Percentiles rank a stretch among this genome's conserved stretches.
These are phyloP conservation scores for Mola mola DNA, from an alignment of 2,113 vertebrate genomes.

Conservation along the genomic window DNA sequence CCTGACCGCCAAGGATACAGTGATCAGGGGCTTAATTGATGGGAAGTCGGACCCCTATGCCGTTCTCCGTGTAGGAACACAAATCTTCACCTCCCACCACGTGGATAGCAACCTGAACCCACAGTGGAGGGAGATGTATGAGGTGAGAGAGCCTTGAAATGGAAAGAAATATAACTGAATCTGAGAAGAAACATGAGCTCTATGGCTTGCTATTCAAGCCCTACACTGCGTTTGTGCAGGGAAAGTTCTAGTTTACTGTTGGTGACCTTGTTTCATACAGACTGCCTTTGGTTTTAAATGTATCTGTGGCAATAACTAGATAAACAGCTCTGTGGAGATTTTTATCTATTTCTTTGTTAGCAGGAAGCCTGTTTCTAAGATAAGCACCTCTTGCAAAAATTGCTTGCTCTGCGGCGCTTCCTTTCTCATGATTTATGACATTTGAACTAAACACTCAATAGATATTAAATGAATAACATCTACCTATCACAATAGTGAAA, in stretches of 20 bases:
- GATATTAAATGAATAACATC: not conserved
- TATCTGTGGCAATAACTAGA: not conserved
- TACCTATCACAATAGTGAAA: constrained; percentile 1
- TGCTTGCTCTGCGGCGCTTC: constrained; percentile 10
- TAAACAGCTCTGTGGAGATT: constrained; percentile 33
- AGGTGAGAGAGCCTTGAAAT: constrained; percentile 84
- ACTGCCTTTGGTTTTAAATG: constrained; percentile 8
- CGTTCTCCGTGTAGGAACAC: constrained; percentile 89
- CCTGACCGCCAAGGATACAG: constrained; percentile 89
- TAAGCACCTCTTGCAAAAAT: constrained; percentile 40
- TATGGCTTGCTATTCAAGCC: not conserved
- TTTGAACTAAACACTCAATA: constrained; percentile 6
- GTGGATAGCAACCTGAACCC: constrained; percentile 90
- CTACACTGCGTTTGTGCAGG: not conserved
- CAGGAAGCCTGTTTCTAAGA: constrained; percentile 61
- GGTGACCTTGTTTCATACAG: constrained; percentile 15
- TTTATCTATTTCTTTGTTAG: constrained; percentile 29
- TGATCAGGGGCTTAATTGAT: constrained; percentile 89
- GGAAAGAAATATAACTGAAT: not conserved
- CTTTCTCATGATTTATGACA: not conserved
- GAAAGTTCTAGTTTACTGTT: constrained; percentile 1
- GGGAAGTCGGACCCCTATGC: constrained; percentile 95
- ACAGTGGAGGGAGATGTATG: constrained; percentile 91
- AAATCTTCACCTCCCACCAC: constrained; percentile 88
- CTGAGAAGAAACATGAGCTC: not conserved